Base-by-base conservation (phyloP, 2,888 invertebrate species). In the Aethes cnicana region DNA sequence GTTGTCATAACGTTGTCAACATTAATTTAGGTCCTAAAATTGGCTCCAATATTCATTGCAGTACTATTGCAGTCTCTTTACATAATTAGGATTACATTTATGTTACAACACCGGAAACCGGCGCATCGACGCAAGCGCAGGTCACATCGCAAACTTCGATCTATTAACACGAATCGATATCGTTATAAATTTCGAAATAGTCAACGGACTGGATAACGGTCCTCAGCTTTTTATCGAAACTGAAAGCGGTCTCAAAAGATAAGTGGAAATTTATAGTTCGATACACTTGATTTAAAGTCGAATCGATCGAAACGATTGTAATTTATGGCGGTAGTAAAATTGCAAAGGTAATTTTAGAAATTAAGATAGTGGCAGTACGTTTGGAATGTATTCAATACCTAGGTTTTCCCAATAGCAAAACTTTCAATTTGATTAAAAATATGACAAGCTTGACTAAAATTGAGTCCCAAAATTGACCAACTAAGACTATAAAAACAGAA, bases 91-190 rank as follows among this genome's bases (percentile, higher is more conserved):
- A 28, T 36, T 49, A 37, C 41, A 50, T 36, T 37, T 20, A 23
- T 16, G 43, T 58, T 54, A 53, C 56, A 48, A n/a, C 39, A 55
- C 54, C 56, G 58, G 58, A 58, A 56, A 32, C 30, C 56, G 52
- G 60, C 59, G 60, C 57, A 60, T 55, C 60, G 23, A n/a, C 33
- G 35, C 39, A 42, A 26, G 36, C 43, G 28, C 43, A 28, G 59
- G 59, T 57, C 59, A 53, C 50, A 43, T 49, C 54, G 48, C 33
- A 39, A 52, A 47, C 53, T 52, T 49, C 46, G 54, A 56, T 48
- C 55, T 53, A 57, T 53, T 28, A 49, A 56, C 56, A 47, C 52
- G 36, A 52, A 50, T 53, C 57, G 32, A 49, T 55, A 53, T 46
- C 44, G 33, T 46, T 48, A 53, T 47, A 39, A n/a, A 23, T 12